A percentile compares a stretch with the other conserved stretches of the same genome.
Evolutionary conservation across 53 echinoderm and acorn worm species (phyloP).

Genomic region (Patiria pectinifera): DNA sequence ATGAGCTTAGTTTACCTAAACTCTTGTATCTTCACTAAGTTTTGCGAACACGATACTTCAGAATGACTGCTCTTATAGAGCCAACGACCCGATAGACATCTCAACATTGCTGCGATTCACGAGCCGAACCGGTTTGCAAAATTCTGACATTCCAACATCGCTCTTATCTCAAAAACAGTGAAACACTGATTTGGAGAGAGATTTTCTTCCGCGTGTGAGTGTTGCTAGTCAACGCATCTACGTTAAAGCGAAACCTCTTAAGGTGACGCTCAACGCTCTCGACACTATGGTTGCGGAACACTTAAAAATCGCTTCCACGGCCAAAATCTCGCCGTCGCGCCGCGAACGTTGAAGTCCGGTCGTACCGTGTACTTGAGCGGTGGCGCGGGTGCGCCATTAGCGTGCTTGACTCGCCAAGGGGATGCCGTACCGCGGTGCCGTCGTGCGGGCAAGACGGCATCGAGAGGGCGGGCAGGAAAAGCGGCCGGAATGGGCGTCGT

Average conservation of each 20-base stretch:
- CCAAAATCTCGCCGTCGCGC: not conserved
- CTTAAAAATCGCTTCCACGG: not conserved
- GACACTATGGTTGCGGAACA: not conserved
- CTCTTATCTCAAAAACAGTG: not conserved
- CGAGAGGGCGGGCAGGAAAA: not conserved
- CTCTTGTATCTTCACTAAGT: not conserved
- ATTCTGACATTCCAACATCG: conserved; percentile 6
- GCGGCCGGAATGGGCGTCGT: not conserved
- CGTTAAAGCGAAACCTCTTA: conserved; percentile 29
- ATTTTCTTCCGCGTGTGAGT: not conserved
- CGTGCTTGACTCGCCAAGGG: conserved; percentile 56
- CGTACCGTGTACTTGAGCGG: conserved; percentile 12
- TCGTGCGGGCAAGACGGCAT: not conserved
- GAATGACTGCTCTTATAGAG: not conserved
- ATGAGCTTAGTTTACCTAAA: not conserved
- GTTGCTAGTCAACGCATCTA: conserved; percentile 51
- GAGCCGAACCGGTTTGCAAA: not conserved
- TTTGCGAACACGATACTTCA: not conserved
- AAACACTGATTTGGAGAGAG: not conserved
- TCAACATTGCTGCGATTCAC: not conserved
- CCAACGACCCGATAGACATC: not conserved
- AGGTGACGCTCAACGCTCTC: not conserved
- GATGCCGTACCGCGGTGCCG: not conserved
- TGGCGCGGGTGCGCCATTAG: conserved; percentile 43
- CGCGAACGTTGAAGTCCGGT: not conserved